Conservation (phyloP, 92 coral and sea anemone genomes). For the Epizoanthus illoricatus region DNA sequence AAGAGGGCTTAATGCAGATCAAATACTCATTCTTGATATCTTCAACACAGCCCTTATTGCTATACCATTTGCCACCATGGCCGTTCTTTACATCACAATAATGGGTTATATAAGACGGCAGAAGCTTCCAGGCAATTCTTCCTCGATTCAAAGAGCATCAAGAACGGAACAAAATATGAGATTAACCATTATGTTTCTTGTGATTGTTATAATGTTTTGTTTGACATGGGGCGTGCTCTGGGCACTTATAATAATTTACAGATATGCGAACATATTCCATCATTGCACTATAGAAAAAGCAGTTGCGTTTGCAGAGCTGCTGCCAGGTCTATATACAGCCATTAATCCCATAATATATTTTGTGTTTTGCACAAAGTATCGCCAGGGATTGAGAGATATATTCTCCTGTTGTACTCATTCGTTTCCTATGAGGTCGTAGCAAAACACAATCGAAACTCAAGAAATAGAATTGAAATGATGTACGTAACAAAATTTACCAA, state of each 20-base stretch:
- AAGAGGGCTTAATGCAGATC: too few relatives aligned
- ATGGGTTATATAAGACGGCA: too few relatives aligned
- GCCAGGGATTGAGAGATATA: neutral
- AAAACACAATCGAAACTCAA: neutral
- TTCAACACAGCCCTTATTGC: too few relatives aligned
- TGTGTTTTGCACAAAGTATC: neutral
- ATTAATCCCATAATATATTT: neutral
- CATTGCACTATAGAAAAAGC: neutral
- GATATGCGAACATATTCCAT: neutral
- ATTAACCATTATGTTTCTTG: too few relatives aligned
- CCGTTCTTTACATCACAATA: too few relatives aligned
- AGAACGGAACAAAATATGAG: too few relatives aligned
- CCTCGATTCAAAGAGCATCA: too few relatives aligned
- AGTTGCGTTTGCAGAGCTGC: neutral
- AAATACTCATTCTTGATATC: too few relatives aligned
- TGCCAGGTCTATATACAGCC: neutral
- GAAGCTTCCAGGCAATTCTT: too few relatives aligned
- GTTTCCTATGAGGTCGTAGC: neutral
- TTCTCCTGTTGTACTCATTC: neutral
- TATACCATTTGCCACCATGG: too few relatives aligned
- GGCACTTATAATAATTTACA: neutral
- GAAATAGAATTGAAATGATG: neutral
- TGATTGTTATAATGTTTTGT: too few relatives aligned
- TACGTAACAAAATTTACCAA: neutral
- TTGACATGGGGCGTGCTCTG: neutral